Evolutionary conservation across 2,113 vertebrate species (phyloP).

Genomic region (Eptesicus fuscus): DNA sequence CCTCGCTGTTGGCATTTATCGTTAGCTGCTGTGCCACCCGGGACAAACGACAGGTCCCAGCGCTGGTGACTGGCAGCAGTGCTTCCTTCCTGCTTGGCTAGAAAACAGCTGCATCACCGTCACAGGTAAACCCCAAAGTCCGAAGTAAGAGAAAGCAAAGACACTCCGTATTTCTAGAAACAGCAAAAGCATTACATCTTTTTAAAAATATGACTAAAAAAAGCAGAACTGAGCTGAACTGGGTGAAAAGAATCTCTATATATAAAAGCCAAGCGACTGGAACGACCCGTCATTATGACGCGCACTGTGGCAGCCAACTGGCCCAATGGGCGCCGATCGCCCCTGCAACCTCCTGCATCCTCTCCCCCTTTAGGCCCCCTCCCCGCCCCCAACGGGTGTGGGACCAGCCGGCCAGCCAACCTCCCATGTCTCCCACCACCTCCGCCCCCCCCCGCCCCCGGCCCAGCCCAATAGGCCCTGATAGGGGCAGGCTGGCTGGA

Average conservation of each 20-base stretch:
- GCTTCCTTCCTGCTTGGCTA: conserved; percentile 34
- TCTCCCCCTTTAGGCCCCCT: no score
- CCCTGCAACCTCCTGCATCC: no score
- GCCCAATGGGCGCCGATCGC: no score
- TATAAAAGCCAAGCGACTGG: no score
- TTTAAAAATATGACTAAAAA: background rate
- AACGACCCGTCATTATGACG: no score
- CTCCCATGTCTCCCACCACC: no score
- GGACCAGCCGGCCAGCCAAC: no score
- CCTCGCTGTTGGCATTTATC: rapidly evolving
- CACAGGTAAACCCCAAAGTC: background rate
- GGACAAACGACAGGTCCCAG: background rate
- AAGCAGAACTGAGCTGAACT: background rate
- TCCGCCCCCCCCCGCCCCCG: no score
- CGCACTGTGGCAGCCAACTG: no score
- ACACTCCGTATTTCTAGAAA: conserved; percentile 23
- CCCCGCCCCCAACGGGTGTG: no score
- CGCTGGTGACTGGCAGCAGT: conserved; percentile 46
- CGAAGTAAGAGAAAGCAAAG: conserved; percentile 62
- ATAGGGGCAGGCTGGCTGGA: no score
- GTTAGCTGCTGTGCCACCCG: rapidly evolving
- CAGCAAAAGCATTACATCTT: conserved; percentile 51
- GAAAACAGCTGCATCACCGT: conserved; percentile 21
- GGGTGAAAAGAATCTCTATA: background rate
- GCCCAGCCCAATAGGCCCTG: no score